These are phyloP conservation scores for Rana temporaria DNA, from an alignment of 2,113 vertebrate species.

Conservation along the genomic window DNA sequence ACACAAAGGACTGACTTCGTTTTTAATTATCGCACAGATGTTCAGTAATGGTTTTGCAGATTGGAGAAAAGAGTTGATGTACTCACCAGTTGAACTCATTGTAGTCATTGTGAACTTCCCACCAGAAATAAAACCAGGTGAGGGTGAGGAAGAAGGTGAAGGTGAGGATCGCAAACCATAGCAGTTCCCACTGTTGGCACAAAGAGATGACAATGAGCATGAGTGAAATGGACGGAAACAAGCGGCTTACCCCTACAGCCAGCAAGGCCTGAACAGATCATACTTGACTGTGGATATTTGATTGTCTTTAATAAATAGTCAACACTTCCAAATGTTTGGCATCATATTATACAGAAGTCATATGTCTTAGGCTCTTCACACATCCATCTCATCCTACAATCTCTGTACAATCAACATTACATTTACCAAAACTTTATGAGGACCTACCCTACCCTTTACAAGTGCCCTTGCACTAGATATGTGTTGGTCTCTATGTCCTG, in stretches of 20 bases:
- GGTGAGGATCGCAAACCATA: conserved; percentile 91
- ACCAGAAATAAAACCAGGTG: conserved; percentile 95
- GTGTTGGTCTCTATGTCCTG: too few species aligned
- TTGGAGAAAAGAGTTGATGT: background rate
- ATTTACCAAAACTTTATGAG: too few species aligned
- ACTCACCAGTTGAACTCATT: conserved; percentile 98
- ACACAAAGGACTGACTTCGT: too few species aligned
- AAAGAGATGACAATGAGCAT: conserved; percentile 23
- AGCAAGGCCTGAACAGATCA: background rate
- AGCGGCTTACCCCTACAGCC: background rate
- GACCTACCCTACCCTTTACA: too few species aligned
- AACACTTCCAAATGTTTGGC: too few species aligned
- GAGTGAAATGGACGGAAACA: background rate
- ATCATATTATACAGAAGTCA: too few species aligned
- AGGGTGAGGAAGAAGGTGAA: conserved; percentile 89
- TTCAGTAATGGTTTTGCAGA: background rate
- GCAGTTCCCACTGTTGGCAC: conserved; percentile 88
- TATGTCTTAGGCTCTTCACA: too few species aligned
- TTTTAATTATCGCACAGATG: too few species aligned
- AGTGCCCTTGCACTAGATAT: too few species aligned
- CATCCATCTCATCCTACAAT: too few species aligned
- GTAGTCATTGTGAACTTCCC: conserved; percentile 94
- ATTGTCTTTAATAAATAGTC: too few species aligned
- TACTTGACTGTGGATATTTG: background rate
- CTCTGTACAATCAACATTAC: too few species aligned